Base-by-base conservation (phyloP, 2,888 invertebrate genomes). In the Cylloceria caligata region DNA sequence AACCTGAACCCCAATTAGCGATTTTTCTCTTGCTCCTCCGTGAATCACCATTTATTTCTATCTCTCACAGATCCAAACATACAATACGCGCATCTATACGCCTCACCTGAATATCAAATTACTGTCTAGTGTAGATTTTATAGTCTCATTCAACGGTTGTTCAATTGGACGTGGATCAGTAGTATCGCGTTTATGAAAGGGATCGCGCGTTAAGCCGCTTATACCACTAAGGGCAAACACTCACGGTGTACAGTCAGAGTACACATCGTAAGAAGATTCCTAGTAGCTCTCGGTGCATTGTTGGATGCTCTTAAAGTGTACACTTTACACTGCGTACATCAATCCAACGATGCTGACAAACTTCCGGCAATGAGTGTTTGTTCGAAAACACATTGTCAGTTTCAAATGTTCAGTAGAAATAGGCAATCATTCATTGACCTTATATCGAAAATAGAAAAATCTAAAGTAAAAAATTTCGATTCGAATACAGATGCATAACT, bases 401-500 rank as follows among this genome's bases (percentile, higher is more conserved):
- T 45, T 16, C 36, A n/a, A 21, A 52, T 21, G 21, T 21, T 52
- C 24, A 24, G 13, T 24, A 3, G 0, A 67, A 67, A 65, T 16
- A 47, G 3, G 19, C 39, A n/a, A 67, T 47, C 45, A 42, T 13
- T 16, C n/a, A 57, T 7, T 5, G n/a, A 30, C 5, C n/a, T 57
- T n/a, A n/a, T 27, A 57, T 55, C 24, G 27, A n/a, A 39, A 30
- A 75, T 60, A 19, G 11, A 11, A 57, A 49, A 42, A n/a, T 30
- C 30, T 4, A n/a, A n/a, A n/a, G n/a, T n/a, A n/a, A 76, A 76
- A 64, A 76, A 72, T 76, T 52, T 72, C 67, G 39, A 81, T 76
- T 39, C 42, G 45, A 52, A 81, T 71, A 45, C 75, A 34, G 49
- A 7, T 36, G 71, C 67, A 52, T 42, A 72, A 72, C 72, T 68